These are phyloP conservation scores for Lamellibrachia satsuma DNA, from an alignment of 2,888 invertebrate species.

Conservation along the genomic window DNA sequence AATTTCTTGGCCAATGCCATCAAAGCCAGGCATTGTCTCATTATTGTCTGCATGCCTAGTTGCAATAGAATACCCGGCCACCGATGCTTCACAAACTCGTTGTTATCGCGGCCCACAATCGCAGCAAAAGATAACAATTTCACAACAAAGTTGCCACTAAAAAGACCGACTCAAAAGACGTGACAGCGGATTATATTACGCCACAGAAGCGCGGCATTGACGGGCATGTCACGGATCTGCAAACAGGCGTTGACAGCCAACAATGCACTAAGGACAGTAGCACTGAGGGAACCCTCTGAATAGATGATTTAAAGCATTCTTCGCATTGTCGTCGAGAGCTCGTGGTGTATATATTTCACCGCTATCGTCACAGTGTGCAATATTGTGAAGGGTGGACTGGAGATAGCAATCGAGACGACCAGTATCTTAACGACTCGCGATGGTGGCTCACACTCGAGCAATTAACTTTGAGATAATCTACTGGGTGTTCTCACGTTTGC, in stretches of 20 bases:
- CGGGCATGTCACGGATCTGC: background rate
- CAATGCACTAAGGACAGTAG: background rate
- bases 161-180: background rate
- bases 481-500: background rate
- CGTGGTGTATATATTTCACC: background rate
- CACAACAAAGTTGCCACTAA: conserved; percentile 11
- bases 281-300: background rate
- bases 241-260: background rate
- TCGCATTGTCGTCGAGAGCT: background rate
- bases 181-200: background rate
- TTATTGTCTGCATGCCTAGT: background rate
- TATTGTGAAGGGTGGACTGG: background rate
- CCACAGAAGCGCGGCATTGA: background rate
- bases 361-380: background rate
- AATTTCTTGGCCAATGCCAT: background rate
- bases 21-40: background rate
- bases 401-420: background rate
- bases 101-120: background rate
- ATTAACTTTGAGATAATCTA: background rate
- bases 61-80: background rate
- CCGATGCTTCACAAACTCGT: background rate
- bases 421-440: background rate
- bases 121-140: background rate
- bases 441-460: background rate
- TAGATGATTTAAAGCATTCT: conserved; percentile 12